Evolutionary conservation across 2,888 invertebrate species (phyloP).

Genomic region (Tipula confusa): DNA sequence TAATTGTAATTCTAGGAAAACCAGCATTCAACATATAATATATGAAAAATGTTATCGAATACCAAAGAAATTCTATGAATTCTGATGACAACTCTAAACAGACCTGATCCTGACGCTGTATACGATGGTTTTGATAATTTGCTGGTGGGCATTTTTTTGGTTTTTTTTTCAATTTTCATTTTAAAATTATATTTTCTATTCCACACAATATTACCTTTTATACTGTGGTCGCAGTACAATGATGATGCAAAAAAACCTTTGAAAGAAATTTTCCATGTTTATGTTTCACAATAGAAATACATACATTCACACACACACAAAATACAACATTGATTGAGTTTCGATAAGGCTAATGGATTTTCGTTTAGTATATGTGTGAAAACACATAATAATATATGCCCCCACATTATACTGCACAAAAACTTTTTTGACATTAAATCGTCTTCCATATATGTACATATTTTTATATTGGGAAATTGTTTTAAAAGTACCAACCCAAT

Average conservation of each 20-base stretch:
- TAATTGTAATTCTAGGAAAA: no score
- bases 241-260: neutral
- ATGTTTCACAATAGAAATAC: neutral
- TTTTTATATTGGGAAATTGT: neutral
- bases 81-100: neutral
- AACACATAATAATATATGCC: no score
- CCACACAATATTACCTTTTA: neutral
- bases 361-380: neutral
- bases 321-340: neutral
- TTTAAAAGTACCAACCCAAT: neutral
- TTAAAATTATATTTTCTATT: neutral
- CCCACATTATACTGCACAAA: no score
- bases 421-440: no score
- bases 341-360: conserved; percentile 20
- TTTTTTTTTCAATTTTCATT: neutral
- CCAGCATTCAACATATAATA: no score
- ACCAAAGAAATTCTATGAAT: no score
- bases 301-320: no score
- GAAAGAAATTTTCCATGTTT: neutral
- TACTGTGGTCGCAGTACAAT: neutral
- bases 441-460: no score
- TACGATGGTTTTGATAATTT: neutral
- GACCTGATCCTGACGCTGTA: neutral
- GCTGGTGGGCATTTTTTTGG: neutral
- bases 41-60: no score